Conservation (phyloP, 2,797 vertebrate genomes). For the Danio aesculapii region DNA sequence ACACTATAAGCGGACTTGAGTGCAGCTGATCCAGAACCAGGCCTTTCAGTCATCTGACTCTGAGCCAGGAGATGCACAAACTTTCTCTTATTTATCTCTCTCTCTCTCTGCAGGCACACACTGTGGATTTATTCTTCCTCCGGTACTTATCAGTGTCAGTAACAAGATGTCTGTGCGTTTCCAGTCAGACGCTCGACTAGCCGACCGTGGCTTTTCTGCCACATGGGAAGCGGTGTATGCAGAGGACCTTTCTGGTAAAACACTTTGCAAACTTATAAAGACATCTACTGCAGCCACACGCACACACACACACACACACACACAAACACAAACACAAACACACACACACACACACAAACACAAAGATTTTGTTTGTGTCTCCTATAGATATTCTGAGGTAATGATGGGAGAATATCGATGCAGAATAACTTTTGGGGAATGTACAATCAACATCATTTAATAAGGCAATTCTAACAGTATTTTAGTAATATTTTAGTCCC, state of each 20-base stretch:
- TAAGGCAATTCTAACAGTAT: neutral
- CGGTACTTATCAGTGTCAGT: slow-evolving; percentile 75
- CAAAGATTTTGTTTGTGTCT: slow-evolving; percentile 12
- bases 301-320: slow-evolving; percentile 14
- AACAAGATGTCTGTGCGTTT: slow-evolving; percentile 75
- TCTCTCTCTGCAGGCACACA: slow-evolving; percentile 69
- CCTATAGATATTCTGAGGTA: slow-evolving; percentile 5
- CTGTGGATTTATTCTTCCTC: slow-evolving; percentile 79
- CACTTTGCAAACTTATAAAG: slow-evolving; percentile 39
- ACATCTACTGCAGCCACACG: slow-evolving; percentile 10
- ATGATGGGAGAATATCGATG: neutral
- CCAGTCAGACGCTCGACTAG: slow-evolving; percentile 77
- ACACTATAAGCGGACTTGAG: neutral
- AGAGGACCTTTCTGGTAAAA: slow-evolving; percentile 80
- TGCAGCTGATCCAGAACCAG: neutral
- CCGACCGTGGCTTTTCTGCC: slow-evolving; percentile 80
- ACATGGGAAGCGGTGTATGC: slow-evolving; percentile 81
- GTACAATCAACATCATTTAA: neutral
- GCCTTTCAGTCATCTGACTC: neutral
- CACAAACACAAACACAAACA: slow-evolving; percentile 17
- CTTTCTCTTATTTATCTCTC: neutral
- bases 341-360: slow-evolving; percentile 7
- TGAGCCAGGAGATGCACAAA: neutral
- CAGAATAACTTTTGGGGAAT: neutral
- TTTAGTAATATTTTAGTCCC: neutral